These are phyloP conservation scores for Philonicus albiceps DNA, from an alignment of 2,888 invertebrate species.

Conservation along the genomic window DNA sequence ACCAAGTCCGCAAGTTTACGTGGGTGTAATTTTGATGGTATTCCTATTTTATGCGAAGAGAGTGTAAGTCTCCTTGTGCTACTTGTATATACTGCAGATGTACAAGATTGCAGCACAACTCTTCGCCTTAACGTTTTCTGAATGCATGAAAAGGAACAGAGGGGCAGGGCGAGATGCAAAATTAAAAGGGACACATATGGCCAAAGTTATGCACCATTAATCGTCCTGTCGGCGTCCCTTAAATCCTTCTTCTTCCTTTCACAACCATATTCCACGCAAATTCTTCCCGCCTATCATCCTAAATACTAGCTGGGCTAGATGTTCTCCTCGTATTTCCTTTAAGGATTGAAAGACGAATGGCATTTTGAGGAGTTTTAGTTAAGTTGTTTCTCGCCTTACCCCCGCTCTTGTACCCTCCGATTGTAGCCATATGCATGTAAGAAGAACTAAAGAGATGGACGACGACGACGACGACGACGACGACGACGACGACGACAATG, in stretches of 20 bases:
- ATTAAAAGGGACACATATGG: slow-evolving; percentile 9
- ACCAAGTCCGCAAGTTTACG: background rate
- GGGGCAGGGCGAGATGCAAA: background rate
- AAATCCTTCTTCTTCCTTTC: background rate
- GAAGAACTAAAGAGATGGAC: background rate
- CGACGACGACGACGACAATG: background rate
- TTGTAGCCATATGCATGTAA: background rate
- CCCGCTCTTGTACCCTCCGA: background rate
- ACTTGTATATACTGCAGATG: background rate
- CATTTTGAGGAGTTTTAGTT: background rate
- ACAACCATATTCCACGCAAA: background rate
- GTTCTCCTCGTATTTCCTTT: background rate
- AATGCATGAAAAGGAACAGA: background rate
- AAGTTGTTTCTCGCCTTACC: background rate
- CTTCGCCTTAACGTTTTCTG: background rate
- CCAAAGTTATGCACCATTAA: slow-evolving; percentile 19
- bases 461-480: background rate
- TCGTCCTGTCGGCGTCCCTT: slow-evolving; percentile 20
- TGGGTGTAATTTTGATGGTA: background rate
- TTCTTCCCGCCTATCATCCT: background rate
- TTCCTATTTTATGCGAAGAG: background rate
- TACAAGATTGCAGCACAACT: background rate
- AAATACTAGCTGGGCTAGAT: background rate
- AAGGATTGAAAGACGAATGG: background rate
- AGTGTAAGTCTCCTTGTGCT: background rate